Evolutionary conservation across 2,888 invertebrate genomes (phyloP), one percentile per base, ranked within the genome.

Genomic region (Congeria kusceri): DNA sequence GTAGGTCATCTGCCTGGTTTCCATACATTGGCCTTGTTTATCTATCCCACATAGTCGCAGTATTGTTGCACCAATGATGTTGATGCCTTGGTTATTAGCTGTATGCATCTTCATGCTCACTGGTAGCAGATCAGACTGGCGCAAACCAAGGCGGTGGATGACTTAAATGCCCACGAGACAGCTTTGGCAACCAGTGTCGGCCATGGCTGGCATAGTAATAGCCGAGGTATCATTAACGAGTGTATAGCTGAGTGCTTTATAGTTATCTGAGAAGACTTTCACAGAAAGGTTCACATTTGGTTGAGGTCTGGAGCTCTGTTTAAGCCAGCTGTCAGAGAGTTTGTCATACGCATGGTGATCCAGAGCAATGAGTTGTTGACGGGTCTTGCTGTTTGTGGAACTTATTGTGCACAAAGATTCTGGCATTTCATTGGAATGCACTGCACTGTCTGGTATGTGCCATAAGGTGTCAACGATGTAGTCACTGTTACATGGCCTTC

Each of bases 71-170:
- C 90, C 88, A 57, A 87, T 63, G 62, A 89, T 89, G 5, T 53
- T 68, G 28, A 90, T 89, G 11, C 85, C 81, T 25, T 70, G 61
- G 58, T 83, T 83, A 62, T 83, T 87, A 1, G 89, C 89, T 5
- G 87, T 84, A 53, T 84, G 84, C 85, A 89, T 89, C 27, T 74
- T 73, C 84, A 88, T 83, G 5, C 73, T 86, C 25, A 89, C 88
- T 20, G 86, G 87, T n/a, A 88, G 83, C 11, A 90, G 83, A 74
- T 88, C 80, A 27, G 49, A 29, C 44, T 67, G 7, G 15, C 49
- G 27, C n/a, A 56, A 29, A 4, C 87, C 85, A 27, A 89, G 74
- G n/a, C 66, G 70, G n/a, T 77, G 58, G 11, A 86, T 61, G 1
- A 86, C 73, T 28, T 83, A 18, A 0, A 85, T 67, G 1, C 87